phyloP scores from a whole-genome alignment of 2,113 vertebrate species.

The Trematocara nigrifrons region DNA sequence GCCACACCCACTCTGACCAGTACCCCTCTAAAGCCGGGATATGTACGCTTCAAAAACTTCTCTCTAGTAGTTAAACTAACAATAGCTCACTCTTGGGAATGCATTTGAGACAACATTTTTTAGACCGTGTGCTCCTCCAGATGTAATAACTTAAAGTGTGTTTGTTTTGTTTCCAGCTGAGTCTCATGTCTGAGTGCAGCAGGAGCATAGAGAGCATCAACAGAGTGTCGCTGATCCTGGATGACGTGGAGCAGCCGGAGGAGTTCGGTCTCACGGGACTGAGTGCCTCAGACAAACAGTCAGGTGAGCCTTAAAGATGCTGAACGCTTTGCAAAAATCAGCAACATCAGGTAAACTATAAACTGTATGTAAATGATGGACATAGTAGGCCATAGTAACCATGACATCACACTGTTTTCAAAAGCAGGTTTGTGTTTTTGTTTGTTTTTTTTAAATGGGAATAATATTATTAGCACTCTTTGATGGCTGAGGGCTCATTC shows the following conservation, averaged over 20 bases:
- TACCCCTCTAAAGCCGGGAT: slow-evolving; percentile 77
- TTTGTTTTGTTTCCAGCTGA: slow-evolving; percentile 37
- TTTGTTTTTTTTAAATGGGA: background rate
- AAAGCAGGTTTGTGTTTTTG: background rate
- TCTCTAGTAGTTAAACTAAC: background rate
- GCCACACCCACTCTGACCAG: slow-evolving; percentile 69
- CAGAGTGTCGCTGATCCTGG: slow-evolving; percentile 55
- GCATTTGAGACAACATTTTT: background rate
- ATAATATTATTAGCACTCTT: background rate
- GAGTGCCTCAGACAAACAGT: slow-evolving; percentile 62
- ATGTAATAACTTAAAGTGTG: background rate
- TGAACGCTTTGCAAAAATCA: background rate
- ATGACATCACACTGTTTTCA: background rate
- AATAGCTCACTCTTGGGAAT: background rate
- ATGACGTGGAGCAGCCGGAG: slow-evolving; percentile 65
- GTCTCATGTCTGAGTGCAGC: slow-evolving; percentile 75
- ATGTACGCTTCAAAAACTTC: slow-evolving; percentile 70
- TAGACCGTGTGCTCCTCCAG: background rate
- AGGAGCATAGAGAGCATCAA: slow-evolving; percentile 71
- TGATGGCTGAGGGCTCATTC: background rate
- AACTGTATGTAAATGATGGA: background rate
- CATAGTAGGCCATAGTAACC: background rate
- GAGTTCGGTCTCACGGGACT: slow-evolving; percentile 68
- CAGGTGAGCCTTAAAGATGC: slow-evolving; percentile 69
- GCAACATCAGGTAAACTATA: background rate